Base-by-base conservation (phyloP, 2,888 invertebrate species). In the Acleris sparsana region DNA sequence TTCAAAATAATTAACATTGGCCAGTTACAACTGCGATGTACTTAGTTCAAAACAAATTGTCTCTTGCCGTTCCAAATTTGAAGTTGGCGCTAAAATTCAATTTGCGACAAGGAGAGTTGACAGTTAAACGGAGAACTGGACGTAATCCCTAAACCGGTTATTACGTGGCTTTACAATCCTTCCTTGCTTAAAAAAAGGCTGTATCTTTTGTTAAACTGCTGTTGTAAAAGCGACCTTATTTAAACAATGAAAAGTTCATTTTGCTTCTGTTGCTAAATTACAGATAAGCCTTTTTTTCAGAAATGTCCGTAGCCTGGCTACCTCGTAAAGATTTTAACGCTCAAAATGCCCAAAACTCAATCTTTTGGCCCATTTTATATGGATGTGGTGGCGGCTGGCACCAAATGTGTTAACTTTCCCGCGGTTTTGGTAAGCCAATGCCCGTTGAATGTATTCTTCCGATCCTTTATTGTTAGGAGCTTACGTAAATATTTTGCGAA, bases 121-220 rank as follows among this genome's bases (percentile, higher is more conserved):
- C 63, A 53, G 58, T 59, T 63, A 58, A 63, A 58, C 53, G 53
- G 58, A 59, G 25, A 61, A 62, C 53, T 44, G 61, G 33, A 18
- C 18, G 57, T 63, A 59, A 63, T 63, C 63, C 63, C 48, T 63
- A 59, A 58, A 63, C 53, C 58, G 63, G 58, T 53, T 63, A 53
- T 63, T 58, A 59, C 56, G 58, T 46, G 58, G 58, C 55, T 55
- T 55, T 48, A 49, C 55, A 39, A 48, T 55, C 39, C 39, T 33
- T 20, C 33, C 18, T 39, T 33, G 11, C 7, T 22, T 33, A n/a
- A 48, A 13, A 62, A 62, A 39, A 39, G 13, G 39, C 13, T 13
- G 3, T 39, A 39, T 39, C 39, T 39, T 13, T 39, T 39, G 13
- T 13, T 1, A 9, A 39, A 13, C 39, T 39, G 39, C 39, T 13